These are phyloP conservation scores for Phycodurus eques DNA, from an alignment of 2,113 vertebrate genomes.

Conservation along the genomic window DNA sequence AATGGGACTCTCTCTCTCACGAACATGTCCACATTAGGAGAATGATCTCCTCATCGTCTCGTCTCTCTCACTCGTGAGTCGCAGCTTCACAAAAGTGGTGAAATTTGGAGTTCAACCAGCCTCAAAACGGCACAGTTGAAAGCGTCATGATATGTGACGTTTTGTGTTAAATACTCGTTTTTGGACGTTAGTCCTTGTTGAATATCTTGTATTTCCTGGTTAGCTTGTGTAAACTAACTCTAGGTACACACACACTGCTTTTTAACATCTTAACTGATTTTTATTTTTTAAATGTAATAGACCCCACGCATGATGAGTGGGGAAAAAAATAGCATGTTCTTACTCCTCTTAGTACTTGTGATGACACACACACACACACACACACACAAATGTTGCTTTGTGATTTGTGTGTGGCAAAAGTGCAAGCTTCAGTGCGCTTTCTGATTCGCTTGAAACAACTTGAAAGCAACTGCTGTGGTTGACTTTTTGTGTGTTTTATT, in stretches of 20 bases:
- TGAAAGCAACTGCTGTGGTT: neutral
- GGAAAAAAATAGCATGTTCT: too few relatives aligned
- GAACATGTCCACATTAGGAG: constrained; percentile 22
- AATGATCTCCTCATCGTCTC: neutral
- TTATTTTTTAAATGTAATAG: neutral
- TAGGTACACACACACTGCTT: neutral
- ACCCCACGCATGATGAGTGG: neutral
- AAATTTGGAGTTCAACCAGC: neutral
- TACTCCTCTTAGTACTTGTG: too few relatives aligned
- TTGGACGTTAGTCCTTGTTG: too few relatives aligned
- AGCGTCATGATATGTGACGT: neutral
- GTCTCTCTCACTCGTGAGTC: neutral
- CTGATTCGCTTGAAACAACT: too few relatives aligned
- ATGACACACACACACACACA: too few relatives aligned
- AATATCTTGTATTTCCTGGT: too few relatives aligned
- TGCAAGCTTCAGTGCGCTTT: too few relatives aligned
- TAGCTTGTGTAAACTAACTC: neutral
- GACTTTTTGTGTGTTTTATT: neutral
- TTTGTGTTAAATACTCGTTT: neutral
- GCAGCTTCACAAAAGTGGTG: neutral
- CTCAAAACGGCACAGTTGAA: neutral
- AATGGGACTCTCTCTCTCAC: neutral
- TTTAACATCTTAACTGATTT: neutral
- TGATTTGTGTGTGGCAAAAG: too few relatives aligned
- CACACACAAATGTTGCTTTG: too few relatives aligned